These are phyloP conservation scores for Leuciscus idus DNA, from an alignment of 2,113 vertebrate species.

Conservation along the genomic window DNA sequence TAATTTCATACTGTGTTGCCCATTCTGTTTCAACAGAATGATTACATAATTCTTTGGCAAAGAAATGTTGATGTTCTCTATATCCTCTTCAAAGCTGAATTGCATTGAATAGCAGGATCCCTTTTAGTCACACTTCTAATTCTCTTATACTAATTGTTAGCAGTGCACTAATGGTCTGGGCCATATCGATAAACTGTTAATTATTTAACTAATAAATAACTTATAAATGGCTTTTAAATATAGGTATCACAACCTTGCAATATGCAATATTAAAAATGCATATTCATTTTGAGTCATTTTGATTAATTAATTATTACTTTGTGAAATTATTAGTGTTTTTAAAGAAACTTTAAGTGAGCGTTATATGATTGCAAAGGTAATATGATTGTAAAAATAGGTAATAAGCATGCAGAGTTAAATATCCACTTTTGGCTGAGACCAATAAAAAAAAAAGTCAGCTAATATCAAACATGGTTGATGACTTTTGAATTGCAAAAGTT, in stretches of 20 bases:
- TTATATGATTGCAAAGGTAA: too few species aligned
- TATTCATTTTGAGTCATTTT: too few species aligned
- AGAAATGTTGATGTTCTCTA: not conserved
- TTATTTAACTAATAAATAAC: not conserved
- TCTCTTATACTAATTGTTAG: not conserved
- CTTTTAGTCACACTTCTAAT: not conserved
- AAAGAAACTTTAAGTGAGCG: too few species aligned
- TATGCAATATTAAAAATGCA: too few species aligned
- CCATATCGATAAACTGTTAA: not conserved
- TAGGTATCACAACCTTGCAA: not conserved
- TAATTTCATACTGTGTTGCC: not conserved
- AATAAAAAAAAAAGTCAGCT: too few species aligned
- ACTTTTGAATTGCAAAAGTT: too few species aligned
- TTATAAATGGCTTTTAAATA: not conserved
- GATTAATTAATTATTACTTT: too few species aligned
- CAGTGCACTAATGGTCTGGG: not conserved
- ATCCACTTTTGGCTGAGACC: too few species aligned
- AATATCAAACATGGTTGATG: too few species aligned
- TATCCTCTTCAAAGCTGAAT: not conserved
- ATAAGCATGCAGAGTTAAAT: too few species aligned
- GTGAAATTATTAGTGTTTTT: too few species aligned
- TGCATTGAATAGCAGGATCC: not conserved
- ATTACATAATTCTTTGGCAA: not conserved
- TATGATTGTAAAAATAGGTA: too few species aligned
- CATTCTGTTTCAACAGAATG: not conserved